Evolutionary conservation across 2,113 vertebrate genomes (phyloP).

Genomic region (Phycodurus eques): DNA sequence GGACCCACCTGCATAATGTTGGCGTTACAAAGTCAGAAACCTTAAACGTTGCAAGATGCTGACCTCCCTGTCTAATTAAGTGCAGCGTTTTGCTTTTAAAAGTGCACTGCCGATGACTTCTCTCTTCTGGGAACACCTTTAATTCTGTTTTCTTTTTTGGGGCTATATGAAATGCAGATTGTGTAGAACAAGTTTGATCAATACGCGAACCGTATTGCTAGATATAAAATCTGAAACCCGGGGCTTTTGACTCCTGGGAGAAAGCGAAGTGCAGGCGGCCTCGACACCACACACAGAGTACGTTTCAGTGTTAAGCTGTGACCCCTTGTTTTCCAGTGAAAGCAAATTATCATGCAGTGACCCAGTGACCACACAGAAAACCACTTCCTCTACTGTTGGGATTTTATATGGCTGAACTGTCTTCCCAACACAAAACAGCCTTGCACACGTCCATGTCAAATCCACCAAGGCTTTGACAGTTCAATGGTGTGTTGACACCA

Average conservation of each 20-base stretch:
- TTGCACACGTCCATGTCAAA: slow-evolving; percentile 42
- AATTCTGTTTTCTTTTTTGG: slow-evolving; percentile 28
- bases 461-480: slow-evolving; percentile 45
- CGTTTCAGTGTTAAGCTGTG: slow-evolving; percentile 54
- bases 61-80: slow-evolving; percentile 69
- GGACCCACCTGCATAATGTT: slow-evolving; percentile 67
- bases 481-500: slow-evolving; percentile 41
- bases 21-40: slow-evolving; percentile 50
- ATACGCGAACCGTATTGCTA: not conserved
- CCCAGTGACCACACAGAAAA: slow-evolving; percentile 65
- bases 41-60: slow-evolving; percentile 69
- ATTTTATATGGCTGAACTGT: slow-evolving; percentile 55
- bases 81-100: slow-evolving; percentile 64
- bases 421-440: slow-evolving; percentile 32
- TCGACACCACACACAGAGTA: slow-evolving; percentile 55
- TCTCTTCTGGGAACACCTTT: slow-evolving; percentile 52
- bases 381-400: slow-evolving; percentile 69
- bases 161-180: not conserved
- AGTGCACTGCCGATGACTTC: slow-evolving; percentile 54
- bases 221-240: not conserved
- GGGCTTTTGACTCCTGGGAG: slow-evolving; percentile 49
- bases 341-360: slow-evolving; percentile 66
- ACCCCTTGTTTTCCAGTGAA: slow-evolving; percentile 67
- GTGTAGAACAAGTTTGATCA: not conserved
- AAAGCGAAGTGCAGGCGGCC: slow-evolving; percentile 31